Evolutionary conservation across 2,888 invertebrate genomes (phyloP), one percentile per base, ranked within the genome.

Genomic region (Ecdyonurus torrentis): DNA sequence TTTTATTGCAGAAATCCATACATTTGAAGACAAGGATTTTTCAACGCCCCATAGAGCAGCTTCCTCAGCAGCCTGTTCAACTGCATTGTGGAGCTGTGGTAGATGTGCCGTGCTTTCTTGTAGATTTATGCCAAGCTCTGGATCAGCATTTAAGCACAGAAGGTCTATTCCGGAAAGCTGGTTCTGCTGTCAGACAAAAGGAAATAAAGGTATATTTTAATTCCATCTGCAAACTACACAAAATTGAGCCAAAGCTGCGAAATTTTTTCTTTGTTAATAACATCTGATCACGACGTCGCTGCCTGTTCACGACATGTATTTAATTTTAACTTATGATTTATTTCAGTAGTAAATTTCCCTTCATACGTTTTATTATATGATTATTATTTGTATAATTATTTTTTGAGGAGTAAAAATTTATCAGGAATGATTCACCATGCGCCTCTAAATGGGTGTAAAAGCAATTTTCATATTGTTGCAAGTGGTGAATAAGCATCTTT

Each of bases 121-220:
- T 83, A 68, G 84, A 87, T 71, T 81, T 87, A 70, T 85, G 87
- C 69, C 78, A 82, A 62, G 83, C 82, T 69, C 81, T 91, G 61
- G 76, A 84, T 66, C 77, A 82, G 58, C 82, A 86, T 74, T 80
- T 86, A 25, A 80, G 82, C 63, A 83, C 85, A 22, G 93, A 93
- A 72, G 94, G 94, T 0, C 75, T 94, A 60, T 94, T 94, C 73
- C 81, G 94, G 5, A 93, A 91, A 77, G 90, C 91, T 60, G 94
- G 93, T 18, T 90, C 91, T 1, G 83, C 88, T 69, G 79, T 83
- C 52, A 80, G 92, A 65, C 91, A 91, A 74, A 87, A 85, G 71
- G 90, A 91, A 74, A 82, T 93, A 23, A 86, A 86, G 77, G 87
- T 88, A 73, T 71, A 74, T 64, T 65, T 18, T 58, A 58, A 50